Evolutionary conservation across 2,113 vertebrate genomes (phyloP), one percentile per base, ranked within the genome.

Genomic region (Cercopithecus mona): DNA sequence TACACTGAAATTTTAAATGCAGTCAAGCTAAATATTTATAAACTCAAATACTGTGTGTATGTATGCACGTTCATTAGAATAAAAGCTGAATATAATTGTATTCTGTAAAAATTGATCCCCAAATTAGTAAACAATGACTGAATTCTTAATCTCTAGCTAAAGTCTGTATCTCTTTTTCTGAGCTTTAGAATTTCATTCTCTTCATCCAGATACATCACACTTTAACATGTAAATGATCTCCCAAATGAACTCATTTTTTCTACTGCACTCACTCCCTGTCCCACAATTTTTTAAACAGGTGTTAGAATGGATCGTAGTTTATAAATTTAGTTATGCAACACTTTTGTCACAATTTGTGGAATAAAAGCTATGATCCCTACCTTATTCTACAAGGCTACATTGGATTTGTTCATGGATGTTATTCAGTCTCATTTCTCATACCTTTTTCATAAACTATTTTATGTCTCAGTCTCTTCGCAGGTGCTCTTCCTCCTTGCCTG

Each of bases 1-100:
- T 64, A 30, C 27, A 64, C 7, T 97, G 16, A 95, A 78, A 85
- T 90, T 79, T 68, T 78, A 57, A 94, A 91, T 93, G 27, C 57
- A 30, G 32, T 84, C 78, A 76, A 61, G 23, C 16, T 83, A 30
- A 93, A n/a, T 50, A 76, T 83, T 11, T 1, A 81, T 64, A 83
- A 88, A 81, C 3, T 6, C 45, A 82, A 94, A 35, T 68, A 50
- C 0, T 16, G 2, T 25, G 16, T 43, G 45, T 8, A 45, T 45
- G 43, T 17, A 0, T 73, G 48, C 20, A 64, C 27, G 5, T 68
- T 6, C 2, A 94, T n/a, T 8, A 50, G 14, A 76, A 57, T 84
- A 57, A 50, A 80, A 57, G 59, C n/a, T 66, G 50, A 90, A 82
- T 8, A 73, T 17, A 78, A 82, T 43, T 94, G 2, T 13, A 79